phyloP scores from a whole-genome alignment of 2,797 vertebrate species.

The Fringilla coelebs region DNA sequence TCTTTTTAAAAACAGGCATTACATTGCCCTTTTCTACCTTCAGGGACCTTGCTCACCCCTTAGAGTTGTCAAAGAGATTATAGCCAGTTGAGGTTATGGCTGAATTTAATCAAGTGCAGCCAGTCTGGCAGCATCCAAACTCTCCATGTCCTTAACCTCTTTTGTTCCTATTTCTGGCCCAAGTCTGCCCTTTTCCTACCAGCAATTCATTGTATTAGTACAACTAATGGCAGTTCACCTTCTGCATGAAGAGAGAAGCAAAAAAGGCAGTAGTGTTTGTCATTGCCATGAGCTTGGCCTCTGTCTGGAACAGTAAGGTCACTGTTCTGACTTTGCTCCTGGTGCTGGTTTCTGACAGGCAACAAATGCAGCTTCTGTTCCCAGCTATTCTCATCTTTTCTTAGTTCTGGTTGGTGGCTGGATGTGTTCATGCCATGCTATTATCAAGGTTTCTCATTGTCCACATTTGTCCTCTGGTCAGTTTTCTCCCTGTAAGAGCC shows the following conservation, averaged over 20 bases:
- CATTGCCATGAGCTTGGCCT: slow-evolving; percentile 3
- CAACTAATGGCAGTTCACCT: slow-evolving; percentile 28
- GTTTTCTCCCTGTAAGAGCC: background rate
- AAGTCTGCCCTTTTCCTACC: slow-evolving; percentile 7
- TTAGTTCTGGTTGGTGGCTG: background rate
- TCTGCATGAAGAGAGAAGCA: background rate
- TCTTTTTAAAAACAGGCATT: background rate
- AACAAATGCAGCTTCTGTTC: slow-evolving; percentile 32
- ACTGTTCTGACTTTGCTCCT: slow-evolving; percentile 36
- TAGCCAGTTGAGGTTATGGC: background rate
- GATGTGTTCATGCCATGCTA: background rate
- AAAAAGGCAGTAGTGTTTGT: slow-evolving; percentile 15
- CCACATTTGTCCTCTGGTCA: background rate
- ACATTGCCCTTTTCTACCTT: background rate
- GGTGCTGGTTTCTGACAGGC: slow-evolving; percentile 23
- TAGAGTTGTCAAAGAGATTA: background rate
- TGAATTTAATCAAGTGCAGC: background rate
- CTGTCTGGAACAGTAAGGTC: slow-evolving; percentile 16
- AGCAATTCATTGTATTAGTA: background rate
- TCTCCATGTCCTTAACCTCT: background rate
- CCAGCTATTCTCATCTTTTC: background rate
- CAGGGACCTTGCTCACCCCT: background rate
- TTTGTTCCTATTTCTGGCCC: background rate
- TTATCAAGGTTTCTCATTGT: background rate
- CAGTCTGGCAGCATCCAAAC: background rate